Conservation (phyloP, 2,888 invertebrate genomes). For the Philaethria dido region DNA sequence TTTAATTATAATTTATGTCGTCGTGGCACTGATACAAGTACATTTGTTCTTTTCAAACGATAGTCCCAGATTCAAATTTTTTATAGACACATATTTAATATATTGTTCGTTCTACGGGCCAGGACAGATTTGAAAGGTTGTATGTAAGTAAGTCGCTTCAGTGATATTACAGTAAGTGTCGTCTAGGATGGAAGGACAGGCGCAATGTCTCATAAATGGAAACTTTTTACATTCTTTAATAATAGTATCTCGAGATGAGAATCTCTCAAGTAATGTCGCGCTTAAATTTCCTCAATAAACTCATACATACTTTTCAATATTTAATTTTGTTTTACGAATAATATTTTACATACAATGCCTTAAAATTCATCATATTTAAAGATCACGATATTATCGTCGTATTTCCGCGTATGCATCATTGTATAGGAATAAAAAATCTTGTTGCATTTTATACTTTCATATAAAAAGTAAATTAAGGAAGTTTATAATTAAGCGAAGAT, state of each 20-base stretch:
- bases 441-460: slow-evolving; percentile 16
- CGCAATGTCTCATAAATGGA: slow-evolving; percentile 6
- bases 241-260: slow-evolving; percentile 10
- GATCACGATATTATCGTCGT: no score
- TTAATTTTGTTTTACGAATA: not conserved
- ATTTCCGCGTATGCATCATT: slow-evolving; percentile 5
- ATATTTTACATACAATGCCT: not conserved
- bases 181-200: not conserved
- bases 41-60: no score
- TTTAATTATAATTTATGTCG: no score
- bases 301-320: not conserved
- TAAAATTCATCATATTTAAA: not conserved
- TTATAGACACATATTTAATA: not conserved
- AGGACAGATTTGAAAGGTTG: not conserved
- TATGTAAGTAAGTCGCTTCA: slow-evolving; percentile 3
- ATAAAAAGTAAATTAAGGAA: slow-evolving; percentile 16
- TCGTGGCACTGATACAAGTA: no score
- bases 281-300: slow-evolving; percentile 9
- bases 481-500: slow-evolving; percentile 13
- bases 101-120: not conserved
- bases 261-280: not conserved
- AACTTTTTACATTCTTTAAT: slow-evolving; percentile 4
- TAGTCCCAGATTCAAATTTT: no score
- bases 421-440: not conserved
- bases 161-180: slow-evolving; percentile 2